Base-by-base conservation (phyloP, 2,113 vertebrate species). In the Gymnorhina tibicen region DNA sequence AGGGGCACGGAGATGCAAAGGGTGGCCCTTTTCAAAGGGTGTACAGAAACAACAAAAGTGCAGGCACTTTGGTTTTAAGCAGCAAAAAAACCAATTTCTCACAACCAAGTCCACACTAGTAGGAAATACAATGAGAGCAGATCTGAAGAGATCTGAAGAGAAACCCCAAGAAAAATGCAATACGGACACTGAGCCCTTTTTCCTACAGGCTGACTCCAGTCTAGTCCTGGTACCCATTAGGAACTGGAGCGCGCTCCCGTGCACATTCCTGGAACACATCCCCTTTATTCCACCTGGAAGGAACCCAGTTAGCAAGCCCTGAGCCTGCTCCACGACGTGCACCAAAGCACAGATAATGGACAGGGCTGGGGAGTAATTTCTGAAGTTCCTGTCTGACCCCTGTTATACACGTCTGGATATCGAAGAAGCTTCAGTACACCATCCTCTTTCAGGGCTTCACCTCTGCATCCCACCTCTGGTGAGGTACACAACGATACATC, bases 281-380 rank as follows among this genome's bases (percentile, higher is more conserved):
- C 32, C 20, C 0, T 0, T 24, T 70, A 16, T 17, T 72, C 60
- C 33, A 66, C 11, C n/a, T 37, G 19, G 23, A 39, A 58, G 41
- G 30, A 79, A 11, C 27, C 7, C 67, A 32, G 20, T 32, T 39
- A 68, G 53, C 59, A 63, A 59, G 21, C 50, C 82, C 39, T 1
- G 5, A 41, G 20, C 30, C 64, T 67, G 33, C 52, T 39, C 59
- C 64, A 42, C 0, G 2, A 11, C 17, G 24, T 0, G 0, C 85
- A 73, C 13, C 17, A n/a, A 76, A 53, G 58, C 4, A 2, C 17
- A 66, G 37, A 4, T 3, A 74, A 39, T 6, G 2, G 32, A 11
- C 0, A 20, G 27, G 16, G 33, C 0, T 62, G 26, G 14, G 24
- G 32, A 58, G 27, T 69, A 0, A 9, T 16, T 53, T 44, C 72